Evolutionary conservation across 2,888 invertebrate species (phyloP).

Genomic region (Brachynemurus nebulosus): DNA sequence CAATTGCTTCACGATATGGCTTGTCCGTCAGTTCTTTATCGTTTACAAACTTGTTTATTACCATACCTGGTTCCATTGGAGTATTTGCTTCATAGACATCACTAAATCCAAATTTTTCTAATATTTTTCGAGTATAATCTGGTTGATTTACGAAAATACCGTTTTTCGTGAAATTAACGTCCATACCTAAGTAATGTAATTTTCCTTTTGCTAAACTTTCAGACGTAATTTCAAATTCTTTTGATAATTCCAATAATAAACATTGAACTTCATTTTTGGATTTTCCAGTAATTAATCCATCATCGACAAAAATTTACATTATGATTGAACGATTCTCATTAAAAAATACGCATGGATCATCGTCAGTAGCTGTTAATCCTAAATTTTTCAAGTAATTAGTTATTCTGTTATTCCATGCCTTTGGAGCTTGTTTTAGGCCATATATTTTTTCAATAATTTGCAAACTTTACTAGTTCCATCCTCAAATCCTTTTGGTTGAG

Average conservation of each 20-base stretch:
- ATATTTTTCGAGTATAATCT: constrained; percentile 5
- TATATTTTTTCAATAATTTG: background rate
- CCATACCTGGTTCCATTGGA: constrained; percentile 15
- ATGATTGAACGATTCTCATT: background rate
- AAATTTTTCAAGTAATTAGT: background rate
- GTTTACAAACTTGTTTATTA: constrained; percentile 13
- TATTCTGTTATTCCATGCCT: background rate
- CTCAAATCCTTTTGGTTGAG: background rate
- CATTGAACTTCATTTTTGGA: background rate
- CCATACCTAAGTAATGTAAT: no score
- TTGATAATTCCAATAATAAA: background rate
- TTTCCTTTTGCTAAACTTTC: no score
- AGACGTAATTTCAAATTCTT: background rate
- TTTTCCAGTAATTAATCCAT: background rate
- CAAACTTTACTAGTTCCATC: background rate
- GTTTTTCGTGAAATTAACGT: no score
- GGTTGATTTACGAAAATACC: no score
- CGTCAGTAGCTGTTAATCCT: background rate
- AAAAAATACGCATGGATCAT: constrained; percentile 14
- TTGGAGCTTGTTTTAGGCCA: background rate
- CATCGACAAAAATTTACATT: background rate
- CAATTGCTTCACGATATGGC: constrained; percentile 17
- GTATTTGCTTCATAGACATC: constrained; percentile 9
- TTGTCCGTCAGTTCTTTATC: constrained; percentile 3
- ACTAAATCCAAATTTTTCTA: constrained; percentile 3